Conservation (phyloP, 2,888 invertebrate species). For the Apamea anceps region DNA sequence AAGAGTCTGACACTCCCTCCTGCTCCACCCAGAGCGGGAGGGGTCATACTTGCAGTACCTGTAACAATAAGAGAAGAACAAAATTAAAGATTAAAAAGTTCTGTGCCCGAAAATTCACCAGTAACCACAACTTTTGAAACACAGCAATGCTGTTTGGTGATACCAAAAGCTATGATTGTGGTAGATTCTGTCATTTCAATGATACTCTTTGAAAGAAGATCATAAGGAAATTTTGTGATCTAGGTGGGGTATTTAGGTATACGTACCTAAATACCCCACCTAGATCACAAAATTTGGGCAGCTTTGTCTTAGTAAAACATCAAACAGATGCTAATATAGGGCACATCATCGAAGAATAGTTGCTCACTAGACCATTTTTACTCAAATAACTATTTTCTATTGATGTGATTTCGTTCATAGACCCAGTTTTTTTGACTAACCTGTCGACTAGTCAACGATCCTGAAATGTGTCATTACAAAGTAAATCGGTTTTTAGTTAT, state of each 20-base stretch:
- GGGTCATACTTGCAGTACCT: neutral
- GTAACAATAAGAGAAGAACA: neutral
- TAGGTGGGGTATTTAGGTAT: neutral
- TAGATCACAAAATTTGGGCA: too few relatives aligned
- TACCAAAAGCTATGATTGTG: neutral
- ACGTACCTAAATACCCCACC: too few relatives aligned
- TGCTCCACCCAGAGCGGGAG: too few relatives aligned
- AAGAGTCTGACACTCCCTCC: too few relatives aligned
- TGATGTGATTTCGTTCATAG: constrained; percentile 28
- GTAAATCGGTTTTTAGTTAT: neutral
- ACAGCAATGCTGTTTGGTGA: neutral
- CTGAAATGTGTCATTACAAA: constrained; percentile 24
- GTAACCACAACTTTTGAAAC: neutral
- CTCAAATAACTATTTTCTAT: constrained; percentile 20
- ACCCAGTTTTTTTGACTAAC: neutral
- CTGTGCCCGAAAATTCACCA: neutral
- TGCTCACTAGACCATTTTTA: neutral
- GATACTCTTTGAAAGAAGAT: neutral
- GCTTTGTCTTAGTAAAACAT: neutral
- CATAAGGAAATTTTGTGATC: neutral
- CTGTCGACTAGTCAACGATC: constrained; percentile 33
- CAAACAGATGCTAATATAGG: neutral
- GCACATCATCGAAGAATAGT: neutral
- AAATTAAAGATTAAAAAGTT: neutral
- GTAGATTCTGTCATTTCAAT: neutral